Percentiles rank a stretch among this genome's conserved stretches.
These are phyloP conservation scores for Drosophila mayri DNA, from an alignment of 1,140 invertebrate species.

Conservation along the genomic window DNA sequence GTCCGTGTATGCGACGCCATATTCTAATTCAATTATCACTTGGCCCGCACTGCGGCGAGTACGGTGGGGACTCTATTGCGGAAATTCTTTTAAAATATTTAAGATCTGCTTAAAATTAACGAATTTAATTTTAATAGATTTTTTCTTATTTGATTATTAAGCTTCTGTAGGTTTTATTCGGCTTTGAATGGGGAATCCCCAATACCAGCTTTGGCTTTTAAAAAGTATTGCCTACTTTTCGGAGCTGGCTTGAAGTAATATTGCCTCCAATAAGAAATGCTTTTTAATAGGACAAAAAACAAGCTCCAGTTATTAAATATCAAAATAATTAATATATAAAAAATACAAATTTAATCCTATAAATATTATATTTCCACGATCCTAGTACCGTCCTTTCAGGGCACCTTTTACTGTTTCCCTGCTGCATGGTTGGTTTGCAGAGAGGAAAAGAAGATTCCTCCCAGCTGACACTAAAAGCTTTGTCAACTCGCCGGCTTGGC, in stretches of 20 bases:
- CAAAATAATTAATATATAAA: not conserved
- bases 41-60: conserved; percentile 44
- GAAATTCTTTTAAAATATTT: not conserved
- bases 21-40: conserved; percentile 85
- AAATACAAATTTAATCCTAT: too few relatives aligned
- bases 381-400: not conserved
- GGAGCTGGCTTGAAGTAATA: not conserved
- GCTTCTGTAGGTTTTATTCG: not conserved
- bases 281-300: not conserved
- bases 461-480: conserved; percentile 76
- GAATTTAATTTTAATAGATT: too few relatives aligned
- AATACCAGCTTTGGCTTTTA: too few relatives aligned
- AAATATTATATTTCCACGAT: not conserved
- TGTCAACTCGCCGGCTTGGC: conserved; percentile 72
- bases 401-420: not conserved
- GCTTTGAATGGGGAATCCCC: not conserved
- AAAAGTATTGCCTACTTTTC: conserved; percentile 8
- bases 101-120: accelerated
- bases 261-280: not conserved
- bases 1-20: conserved; percentile 67
- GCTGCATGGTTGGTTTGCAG: not conserved
- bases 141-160: not conserved
- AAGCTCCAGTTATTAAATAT: not conserved
- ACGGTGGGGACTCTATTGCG: not conserved
- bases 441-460: conserved; percentile 5